phyloP scores from a whole-genome alignment of 2,888 invertebrate genomes.

The Drosophila recens region DNA sequence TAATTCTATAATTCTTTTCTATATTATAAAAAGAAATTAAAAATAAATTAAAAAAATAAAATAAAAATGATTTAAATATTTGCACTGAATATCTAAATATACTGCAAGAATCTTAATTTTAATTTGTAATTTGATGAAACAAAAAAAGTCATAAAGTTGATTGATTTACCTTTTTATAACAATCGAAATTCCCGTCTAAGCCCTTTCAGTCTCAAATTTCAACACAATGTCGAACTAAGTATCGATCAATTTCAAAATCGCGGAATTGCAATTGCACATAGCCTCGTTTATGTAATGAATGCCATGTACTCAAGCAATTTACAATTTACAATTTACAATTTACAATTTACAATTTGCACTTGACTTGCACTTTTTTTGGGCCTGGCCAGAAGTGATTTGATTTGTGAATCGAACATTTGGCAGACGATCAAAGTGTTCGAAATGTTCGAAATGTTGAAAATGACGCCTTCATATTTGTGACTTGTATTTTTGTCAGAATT shows the following conservation, averaged over 20 bases:
- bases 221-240: constrained; percentile 10
- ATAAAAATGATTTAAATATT: too few species aligned
- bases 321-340: constrained; percentile 4
- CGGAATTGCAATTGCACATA: constrained; percentile 8
- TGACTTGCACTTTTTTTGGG: constrained; percentile 47
- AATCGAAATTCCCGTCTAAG: too few species aligned
- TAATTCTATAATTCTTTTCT: too few species aligned
- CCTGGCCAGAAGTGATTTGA: background rate
- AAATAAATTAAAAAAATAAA: too few species aligned
- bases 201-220: constrained; percentile 13
- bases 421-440: constrained; percentile 10
- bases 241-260: constrained; percentile 5
- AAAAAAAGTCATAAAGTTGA: too few species aligned
- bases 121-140: too few species aligned
- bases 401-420: constrained; percentile 5
- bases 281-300: constrained; percentile 18
- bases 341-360: constrained; percentile 41
- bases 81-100: too few species aligned
- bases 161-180: too few species aligned
- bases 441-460: background rate
- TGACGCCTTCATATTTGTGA: background rate
- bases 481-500: constrained; percentile 2
- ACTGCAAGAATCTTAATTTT: too few species aligned
- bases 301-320: constrained; percentile 13
- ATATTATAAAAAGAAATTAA: too few species aligned